These are phyloP conservation scores for Boleophthalmus pectinirostris DNA, from an alignment of 2,113 vertebrate genomes.

Conservation along the genomic window DNA sequence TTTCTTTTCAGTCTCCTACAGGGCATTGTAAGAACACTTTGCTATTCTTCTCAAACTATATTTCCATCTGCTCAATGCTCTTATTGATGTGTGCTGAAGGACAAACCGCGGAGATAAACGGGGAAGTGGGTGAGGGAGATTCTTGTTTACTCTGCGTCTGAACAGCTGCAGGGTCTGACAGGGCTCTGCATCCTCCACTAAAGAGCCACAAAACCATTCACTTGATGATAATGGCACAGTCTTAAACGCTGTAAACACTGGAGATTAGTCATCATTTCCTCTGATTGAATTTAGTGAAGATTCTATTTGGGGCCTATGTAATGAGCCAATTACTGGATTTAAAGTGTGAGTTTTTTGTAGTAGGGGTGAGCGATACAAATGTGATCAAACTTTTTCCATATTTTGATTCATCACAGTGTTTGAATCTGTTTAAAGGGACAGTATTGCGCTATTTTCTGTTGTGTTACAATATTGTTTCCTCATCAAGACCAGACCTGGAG, in stretches of 20 bases:
- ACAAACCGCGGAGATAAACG: not conserved
- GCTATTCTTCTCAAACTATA: not conserved
- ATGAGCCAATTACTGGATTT: not conserved
- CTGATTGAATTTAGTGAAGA: constrained; percentile 1
- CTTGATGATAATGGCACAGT: not conserved
- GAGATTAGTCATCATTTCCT: not conserved
- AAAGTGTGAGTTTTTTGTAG: not conserved
- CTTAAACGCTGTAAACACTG: not conserved
- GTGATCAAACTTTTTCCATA: not conserved
- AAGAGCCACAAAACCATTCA: not conserved
- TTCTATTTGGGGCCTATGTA: not conserved
- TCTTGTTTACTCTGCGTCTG: not conserved
- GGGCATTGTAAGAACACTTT: not conserved
- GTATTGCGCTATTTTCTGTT: too few species aligned
- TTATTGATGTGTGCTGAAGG: not conserved
- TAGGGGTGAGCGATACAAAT: too few species aligned
- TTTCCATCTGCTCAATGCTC: not conserved
- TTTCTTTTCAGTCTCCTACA: not conserved
- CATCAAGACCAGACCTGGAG: too few species aligned
- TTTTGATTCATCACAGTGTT: not conserved
- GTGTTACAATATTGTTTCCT: too few species aligned
- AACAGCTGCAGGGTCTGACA: constrained; percentile 4
- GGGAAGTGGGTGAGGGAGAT: not conserved
- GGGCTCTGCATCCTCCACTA: not conserved
- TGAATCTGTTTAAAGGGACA: too few species aligned